Conservation (phyloP, 2,797 vertebrate species). For the Momotus momota region DNA sequence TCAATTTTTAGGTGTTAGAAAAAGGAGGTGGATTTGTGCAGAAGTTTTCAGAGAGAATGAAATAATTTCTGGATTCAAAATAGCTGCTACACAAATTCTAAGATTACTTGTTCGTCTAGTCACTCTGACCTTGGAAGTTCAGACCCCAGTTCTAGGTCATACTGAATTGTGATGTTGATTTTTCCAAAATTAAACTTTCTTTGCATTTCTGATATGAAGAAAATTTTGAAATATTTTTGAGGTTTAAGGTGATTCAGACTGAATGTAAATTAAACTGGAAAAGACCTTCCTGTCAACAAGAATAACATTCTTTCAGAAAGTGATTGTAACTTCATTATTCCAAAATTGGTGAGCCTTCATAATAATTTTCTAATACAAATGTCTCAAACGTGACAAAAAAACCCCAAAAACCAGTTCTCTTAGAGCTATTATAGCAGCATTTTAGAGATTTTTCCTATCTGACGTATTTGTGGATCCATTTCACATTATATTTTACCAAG, state of each 20-base stretch:
- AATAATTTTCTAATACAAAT: not conserved
- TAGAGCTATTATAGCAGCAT: not conserved
- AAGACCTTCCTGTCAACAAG: not conserved
- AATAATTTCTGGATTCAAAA: not conserved
- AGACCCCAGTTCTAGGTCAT: not conserved
- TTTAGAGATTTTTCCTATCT: not conserved
- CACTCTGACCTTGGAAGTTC: slow-evolving; percentile 9
- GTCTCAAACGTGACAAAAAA: not conserved
- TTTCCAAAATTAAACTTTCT: not conserved
- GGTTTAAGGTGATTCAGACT: not conserved
- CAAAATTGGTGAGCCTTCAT: not conserved
- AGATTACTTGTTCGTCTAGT: not conserved
- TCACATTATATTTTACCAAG: not conserved
- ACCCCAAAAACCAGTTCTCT: not conserved
- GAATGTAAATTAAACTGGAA: not conserved
- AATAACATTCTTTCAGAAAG: not conserved
- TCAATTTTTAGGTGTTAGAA: not conserved
- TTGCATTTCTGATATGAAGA: not conserved
- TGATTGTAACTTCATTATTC: not conserved
- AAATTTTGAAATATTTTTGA: slow-evolving; percentile 6
- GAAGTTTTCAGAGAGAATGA: not conserved
- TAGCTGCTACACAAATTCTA: not conserved
- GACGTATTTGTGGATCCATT: not conserved
- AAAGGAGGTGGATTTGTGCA: not conserved
- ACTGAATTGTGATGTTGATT: not conserved